Conservation (phyloP, 1,140 invertebrate species). For the Lethrus apterus region DNA sequence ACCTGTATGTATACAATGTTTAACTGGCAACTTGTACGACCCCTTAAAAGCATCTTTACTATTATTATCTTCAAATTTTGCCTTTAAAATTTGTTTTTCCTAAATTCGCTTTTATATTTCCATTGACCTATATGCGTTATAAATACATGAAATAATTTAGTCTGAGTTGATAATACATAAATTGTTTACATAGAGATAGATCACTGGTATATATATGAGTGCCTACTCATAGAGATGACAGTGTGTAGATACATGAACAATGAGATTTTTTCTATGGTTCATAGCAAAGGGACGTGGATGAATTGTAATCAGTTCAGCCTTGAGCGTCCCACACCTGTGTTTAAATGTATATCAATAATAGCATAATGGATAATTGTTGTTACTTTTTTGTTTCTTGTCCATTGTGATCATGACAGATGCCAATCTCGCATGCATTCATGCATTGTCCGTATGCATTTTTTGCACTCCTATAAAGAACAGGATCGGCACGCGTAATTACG, state of each 20-base stretch:
- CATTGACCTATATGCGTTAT: too few relatives aligned
- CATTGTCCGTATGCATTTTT: conserved; percentile 12
- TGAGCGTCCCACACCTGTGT: conserved; percentile 21
- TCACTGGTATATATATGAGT: too few relatives aligned
- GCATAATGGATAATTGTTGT: conserved; percentile 20
- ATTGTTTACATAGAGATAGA: too few relatives aligned
- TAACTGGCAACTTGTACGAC: too few relatives aligned
- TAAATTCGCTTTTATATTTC: too few relatives aligned
- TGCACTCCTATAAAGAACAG: not conserved
- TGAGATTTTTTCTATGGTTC: conserved; percentile 10
- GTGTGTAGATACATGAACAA: conserved; percentile 18
- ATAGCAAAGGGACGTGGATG: conserved; percentile 13
- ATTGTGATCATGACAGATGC: conserved; percentile 20
- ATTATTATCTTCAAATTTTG: too few relatives aligned
- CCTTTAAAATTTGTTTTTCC: too few relatives aligned
- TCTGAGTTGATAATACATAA: too few relatives aligned
- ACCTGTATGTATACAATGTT: too few relatives aligned
- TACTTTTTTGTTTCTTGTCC: conserved; percentile 13
- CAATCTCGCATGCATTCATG: conserved; percentile 16
- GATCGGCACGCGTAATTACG: conserved; percentile 3
- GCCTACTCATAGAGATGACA: conserved; percentile 17
- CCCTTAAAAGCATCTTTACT: too few relatives aligned
- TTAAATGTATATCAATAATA: conserved; percentile 24
- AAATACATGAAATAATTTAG: too few relatives aligned
- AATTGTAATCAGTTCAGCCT: conserved; percentile 20